Base-by-base conservation (phyloP, 2,888 invertebrate genomes). In the Heteropelma amictum region DNA sequence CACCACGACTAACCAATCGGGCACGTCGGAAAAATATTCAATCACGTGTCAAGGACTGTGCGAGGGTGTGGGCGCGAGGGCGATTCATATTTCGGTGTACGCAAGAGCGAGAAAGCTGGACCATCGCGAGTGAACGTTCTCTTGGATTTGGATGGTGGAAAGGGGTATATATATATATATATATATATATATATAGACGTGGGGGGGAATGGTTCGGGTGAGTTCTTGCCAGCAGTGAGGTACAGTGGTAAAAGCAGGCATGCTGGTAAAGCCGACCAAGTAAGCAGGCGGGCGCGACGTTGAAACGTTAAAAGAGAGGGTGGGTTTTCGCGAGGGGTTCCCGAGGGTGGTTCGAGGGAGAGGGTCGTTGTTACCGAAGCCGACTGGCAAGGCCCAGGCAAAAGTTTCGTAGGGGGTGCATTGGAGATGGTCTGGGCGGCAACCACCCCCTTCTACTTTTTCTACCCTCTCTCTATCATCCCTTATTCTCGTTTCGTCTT, bases 11-110 rank as follows among this genome's bases (percentile, higher is more conserved):
- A 88, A 88, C 88, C 88, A 88, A 88, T 88, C 87, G 86, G 85
- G 87, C 85, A 83, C 85, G 82, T 83, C 86, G 87, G 85, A 87
- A 88, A 88, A 88, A 88, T 88, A 88, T 88, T 88, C 88, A 87
- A 88, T 88, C 88, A 86, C 87, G 87, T 84, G 87, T 87, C 87
- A 88, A 87, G 88, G 10, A 49, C 12, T 84, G 86, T 85, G 83
- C 81, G 49, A 28, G 81, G 80, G 77, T 70, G 71, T 74, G 70
- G 63, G 75, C 72, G 77, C 76, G 76, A 74, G 77, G 80, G 74
- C 72, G 74, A 76, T 58, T 68, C n/a, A 28, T 53, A 65, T 10
- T n/a, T 21, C 4, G n/a, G 14, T n/a, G n/a, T 10, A 12, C 14
- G 5, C 53, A 77, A 72, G 79, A 73, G 33, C 6, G 47, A 61